Percentiles rank a stretch among this genome's conserved stretches.
These are phyloP conservation scores for Lepidochrysops patricia DNA, from an alignment of 2,888 invertebrate genomes.

Conservation along the genomic window DNA sequence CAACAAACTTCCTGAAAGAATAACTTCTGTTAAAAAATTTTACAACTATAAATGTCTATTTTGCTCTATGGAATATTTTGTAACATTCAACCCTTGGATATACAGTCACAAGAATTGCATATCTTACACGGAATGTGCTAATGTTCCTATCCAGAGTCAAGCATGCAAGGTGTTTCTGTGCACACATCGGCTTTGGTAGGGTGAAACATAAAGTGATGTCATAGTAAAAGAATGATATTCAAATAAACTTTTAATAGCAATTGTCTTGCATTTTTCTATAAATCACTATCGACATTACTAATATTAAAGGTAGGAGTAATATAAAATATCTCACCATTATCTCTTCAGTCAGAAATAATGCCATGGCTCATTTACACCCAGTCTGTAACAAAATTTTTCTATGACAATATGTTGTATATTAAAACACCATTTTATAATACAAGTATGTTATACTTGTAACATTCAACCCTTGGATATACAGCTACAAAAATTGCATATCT, in stretches of 20 bases:
- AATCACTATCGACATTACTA: no score
- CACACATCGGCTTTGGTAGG: constrained; percentile 72
- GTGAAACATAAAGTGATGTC: constrained; percentile 31
- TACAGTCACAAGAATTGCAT: constrained; percentile 37
- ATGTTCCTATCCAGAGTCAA: constrained; percentile 72
- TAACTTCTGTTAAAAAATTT: not conserved
- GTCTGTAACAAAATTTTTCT: no score
- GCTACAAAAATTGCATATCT: constrained; percentile 45
- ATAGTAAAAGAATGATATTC: no score
- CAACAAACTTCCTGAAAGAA: not conserved
- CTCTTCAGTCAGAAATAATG: no score
- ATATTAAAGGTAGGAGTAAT: no score
- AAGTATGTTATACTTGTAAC: constrained; percentile 36
- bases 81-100: constrained; percentile 66
- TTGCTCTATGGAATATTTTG: constrained; percentile 28
- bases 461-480: constrained; percentile 61
- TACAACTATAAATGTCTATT: not conserved
- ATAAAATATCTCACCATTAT: no score
- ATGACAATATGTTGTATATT: not conserved
- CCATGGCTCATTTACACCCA: no score
- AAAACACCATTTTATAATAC: not conserved
- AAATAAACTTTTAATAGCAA: no score
- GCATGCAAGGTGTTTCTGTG: constrained; percentile 40
- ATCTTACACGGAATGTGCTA: constrained; percentile 66
- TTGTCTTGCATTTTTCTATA: no score